Evolutionary conservation across 1,140 invertebrate species (phyloP), one percentile per base, ranked within the genome.

Genomic region (Cyclina sinensis): DNA sequence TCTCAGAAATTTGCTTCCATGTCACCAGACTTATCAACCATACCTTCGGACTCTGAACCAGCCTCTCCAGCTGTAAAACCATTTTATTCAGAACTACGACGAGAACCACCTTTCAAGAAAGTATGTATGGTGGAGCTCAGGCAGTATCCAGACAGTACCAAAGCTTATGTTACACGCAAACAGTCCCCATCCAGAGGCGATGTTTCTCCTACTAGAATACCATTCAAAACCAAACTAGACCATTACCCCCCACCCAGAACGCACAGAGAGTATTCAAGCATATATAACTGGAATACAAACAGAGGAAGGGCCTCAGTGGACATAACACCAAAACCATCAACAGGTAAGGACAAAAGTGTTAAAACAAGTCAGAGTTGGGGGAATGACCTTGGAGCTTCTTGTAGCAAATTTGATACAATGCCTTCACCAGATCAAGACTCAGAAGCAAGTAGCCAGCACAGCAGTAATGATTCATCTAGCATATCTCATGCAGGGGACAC

Each of bases 81-180:
- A 74, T 86, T 83, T 48, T 30, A 80, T 1, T 68, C 90, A 9
- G 90, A 91, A 24, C 54, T 82, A 0, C 54, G 92, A 3, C 89
- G 91, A 83, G 93, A 94, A 82, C 94, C 93, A 37, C 92, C 93
- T 14, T 93, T 92, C 81, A 94, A 94, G 83, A 92, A 93, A 80
- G 94, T 94, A 24, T 83, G 93, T 16, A 93, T 94, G 43, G 86
- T 91, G 35, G 94, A 94, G 73, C 62, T 94, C 14, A 91, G 92
- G 79, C 93, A 94, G 74, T 93, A 93, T 27, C 92, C 93, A 84
- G 92, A 94, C 59, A 89, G 92, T 16, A 89, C 90, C 12, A 91
- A 89, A 86, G 89, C 91, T 16, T 89, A 91, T 62, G 74, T 91
- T 12, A 90, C 85, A n/a, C 91, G 91, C 30, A 92, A 89, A 83